Evolutionary conservation across 2,797 vertebrate species (phyloP).

Genomic region (Nannoperca australis): DNA sequence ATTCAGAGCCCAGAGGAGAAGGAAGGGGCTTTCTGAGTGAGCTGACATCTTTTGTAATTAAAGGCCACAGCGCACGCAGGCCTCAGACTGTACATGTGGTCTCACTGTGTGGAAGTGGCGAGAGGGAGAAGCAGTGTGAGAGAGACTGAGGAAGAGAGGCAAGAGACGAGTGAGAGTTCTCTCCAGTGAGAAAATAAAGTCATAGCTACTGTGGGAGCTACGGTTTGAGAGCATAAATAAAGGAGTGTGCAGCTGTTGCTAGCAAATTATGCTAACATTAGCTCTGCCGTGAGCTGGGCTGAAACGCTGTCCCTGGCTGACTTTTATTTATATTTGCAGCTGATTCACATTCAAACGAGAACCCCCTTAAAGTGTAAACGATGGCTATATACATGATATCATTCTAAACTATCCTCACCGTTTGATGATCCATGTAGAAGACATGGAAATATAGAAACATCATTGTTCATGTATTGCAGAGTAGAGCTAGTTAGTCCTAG

Average conservation of each 20-base stretch:
- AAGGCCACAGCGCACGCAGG: conserved; percentile 62
- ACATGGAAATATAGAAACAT: no score
- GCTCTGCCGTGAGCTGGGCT: not conserved
- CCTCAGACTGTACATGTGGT: conserved; percentile 72
- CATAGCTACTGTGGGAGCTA: not conserved
- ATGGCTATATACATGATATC: no score
- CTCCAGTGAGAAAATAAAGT: conserved; percentile 21
- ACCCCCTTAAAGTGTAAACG: not conserved
- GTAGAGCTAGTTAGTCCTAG: no score
- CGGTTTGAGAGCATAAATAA: conserved; percentile 16
- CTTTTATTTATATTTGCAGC: not conserved
- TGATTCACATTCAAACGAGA: not conserved
- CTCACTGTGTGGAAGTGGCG: conserved; percentile 60
- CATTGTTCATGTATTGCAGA: no score
- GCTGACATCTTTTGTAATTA: conserved; percentile 76
- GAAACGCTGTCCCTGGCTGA: not conserved
- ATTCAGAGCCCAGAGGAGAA: conserved; percentile 60
- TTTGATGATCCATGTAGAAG: no score
- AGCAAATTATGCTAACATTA: not conserved
- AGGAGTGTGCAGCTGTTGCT: not conserved
- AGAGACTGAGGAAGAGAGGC: conserved; percentile 18
- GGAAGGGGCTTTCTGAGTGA: conserved; percentile 41
- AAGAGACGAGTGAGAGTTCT: conserved; percentile 24
- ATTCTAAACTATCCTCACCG: no score
- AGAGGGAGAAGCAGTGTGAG: conserved; percentile 37